phyloP scores from a whole-genome alignment of 2,113 vertebrate genomes.

The Petaurus breviceps region DNA sequence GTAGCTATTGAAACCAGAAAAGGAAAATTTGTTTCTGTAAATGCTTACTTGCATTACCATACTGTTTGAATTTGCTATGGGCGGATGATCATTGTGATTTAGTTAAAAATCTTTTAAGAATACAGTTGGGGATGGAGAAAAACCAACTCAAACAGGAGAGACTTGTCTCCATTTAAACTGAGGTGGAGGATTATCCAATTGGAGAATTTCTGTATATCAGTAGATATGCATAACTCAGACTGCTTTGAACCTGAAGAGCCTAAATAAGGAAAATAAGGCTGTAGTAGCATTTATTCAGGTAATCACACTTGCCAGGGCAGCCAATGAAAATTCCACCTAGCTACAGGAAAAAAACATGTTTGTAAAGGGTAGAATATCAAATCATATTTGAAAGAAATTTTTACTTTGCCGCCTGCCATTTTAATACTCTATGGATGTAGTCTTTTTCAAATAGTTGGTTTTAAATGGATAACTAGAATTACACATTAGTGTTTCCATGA shows the following conservation, averaged over 20 bases:
- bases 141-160: neutral
- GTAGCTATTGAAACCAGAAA: neutral
- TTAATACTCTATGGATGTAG: neutral
- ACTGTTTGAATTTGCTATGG: neutral
- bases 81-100: neutral
- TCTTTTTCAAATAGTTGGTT: neutral
- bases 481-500: neutral
- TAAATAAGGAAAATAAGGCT: neutral
- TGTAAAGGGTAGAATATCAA: neutral
- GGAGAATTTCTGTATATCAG: neutral
- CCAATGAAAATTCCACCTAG: neutral
- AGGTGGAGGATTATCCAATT: neutral
- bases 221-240: neutral
- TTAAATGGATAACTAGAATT: neutral
- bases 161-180: neutral
- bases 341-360: neutral
- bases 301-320: neutral
- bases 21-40: neutral
- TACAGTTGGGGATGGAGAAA: neutral
- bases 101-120: neutral
- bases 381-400: neutral
- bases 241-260: neutral
- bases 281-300: neutral
- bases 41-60: neutral
- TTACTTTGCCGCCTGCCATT: neutral